These are phyloP conservation scores for Procapra przewalskii DNA, from an alignment of 2,113 vertebrate species.

Conservation along the genomic window DNA sequence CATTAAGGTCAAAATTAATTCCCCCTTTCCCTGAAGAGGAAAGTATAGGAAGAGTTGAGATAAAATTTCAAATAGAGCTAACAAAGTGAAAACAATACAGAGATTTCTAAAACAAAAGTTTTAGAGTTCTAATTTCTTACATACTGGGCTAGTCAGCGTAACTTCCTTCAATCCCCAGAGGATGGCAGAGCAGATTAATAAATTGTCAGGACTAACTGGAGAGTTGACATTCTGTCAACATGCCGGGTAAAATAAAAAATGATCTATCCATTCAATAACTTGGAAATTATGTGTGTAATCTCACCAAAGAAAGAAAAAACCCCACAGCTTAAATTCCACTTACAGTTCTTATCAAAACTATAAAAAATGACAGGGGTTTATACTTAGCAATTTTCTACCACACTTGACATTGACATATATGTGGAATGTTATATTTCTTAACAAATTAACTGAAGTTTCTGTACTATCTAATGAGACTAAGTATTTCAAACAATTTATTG, in stretches of 20 bases:
- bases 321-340: conserved; percentile 27
- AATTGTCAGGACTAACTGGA: neutral
- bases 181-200: conserved; percentile 59
- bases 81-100: neutral
- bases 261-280: conserved; percentile 1
- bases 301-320: conserved; percentile 14
- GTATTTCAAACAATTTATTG: conserved; percentile 39
- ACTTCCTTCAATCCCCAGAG: conserved; percentile 45
- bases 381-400: conserved; percentile 4
- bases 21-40: neutral
- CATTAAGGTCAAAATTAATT: neutral
- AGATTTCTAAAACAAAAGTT: conserved; percentile 20
- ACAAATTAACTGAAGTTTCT: conserved; percentile 1
- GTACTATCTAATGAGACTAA: conserved; percentile 8
- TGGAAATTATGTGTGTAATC: conserved; percentile 31
- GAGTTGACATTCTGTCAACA: conserved; percentile 42
- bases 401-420: neutral
- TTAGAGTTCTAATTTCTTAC: neutral
- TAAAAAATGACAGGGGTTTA: neutral
- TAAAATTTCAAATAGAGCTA: neutral
- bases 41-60: neutral
- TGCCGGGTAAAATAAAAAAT: conserved; percentile 49
- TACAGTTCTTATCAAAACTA: conserved; percentile 40
- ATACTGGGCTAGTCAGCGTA: neutral
- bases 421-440: neutral